These are phyloP conservation scores for Salminus brasiliensis DNA, from an alignment of 2,113 vertebrate genomes.

Conservation along the genomic window DNA sequence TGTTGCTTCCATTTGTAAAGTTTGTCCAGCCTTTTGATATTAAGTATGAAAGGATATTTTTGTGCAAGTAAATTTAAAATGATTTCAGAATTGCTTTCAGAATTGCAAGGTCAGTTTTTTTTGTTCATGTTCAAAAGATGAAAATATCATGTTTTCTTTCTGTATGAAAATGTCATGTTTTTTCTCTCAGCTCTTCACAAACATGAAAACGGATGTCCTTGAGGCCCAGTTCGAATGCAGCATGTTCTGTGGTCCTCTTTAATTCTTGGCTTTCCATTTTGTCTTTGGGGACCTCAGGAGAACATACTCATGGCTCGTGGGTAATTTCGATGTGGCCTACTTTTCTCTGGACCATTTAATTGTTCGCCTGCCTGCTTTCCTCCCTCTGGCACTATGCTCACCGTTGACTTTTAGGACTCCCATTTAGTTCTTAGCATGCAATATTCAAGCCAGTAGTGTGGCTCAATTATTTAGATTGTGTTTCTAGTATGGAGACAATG, in stretches of 20 bases:
- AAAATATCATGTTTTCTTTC: no score
- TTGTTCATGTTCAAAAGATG: no score
- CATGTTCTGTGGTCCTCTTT: neutral
- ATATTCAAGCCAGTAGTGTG: slow-evolving; percentile 26
- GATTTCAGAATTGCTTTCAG: no score
- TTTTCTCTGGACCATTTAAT: slow-evolving; percentile 38
- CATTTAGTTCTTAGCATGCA: slow-evolving; percentile 16
- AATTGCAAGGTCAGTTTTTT: no score
- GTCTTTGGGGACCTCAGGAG: slow-evolving; percentile 10
- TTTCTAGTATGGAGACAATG: neutral
- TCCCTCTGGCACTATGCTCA: slow-evolving; percentile 14
- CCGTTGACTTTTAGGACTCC: slow-evolving; percentile 11
- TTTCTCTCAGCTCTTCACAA: neutral
- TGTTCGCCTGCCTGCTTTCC: slow-evolving; percentile 13
- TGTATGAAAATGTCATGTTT: no score
- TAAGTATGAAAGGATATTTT: no score
- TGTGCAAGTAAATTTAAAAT: no score
- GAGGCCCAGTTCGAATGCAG: slow-evolving; percentile 6
- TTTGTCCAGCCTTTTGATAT: no score
- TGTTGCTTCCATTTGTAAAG: no score
- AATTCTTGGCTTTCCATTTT: slow-evolving; percentile 17
- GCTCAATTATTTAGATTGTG: slow-evolving; percentile 23
- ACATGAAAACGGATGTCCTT: neutral
- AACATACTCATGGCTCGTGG: slow-evolving; percentile 16
- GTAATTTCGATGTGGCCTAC: slow-evolving; percentile 43